Percentiles rank a stretch among this genome's conserved stretches.
Conservation (phyloP, 2,797 vertebrate species). For the Acipenser oxyrinchus region DNA sequence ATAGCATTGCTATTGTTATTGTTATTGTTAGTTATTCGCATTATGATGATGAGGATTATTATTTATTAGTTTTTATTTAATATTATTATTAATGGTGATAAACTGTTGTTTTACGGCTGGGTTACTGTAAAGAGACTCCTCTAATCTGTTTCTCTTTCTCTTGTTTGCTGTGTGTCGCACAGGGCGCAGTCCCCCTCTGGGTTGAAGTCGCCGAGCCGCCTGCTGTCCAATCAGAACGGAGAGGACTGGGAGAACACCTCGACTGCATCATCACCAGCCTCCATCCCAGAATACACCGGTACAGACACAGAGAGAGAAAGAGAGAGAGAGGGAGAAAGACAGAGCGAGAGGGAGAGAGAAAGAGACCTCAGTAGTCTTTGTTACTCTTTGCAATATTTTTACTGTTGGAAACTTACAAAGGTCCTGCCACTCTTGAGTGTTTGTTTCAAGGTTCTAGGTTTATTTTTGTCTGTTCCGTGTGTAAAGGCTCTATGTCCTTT, state of each 20-base stretch:
- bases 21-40: no score
- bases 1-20: background rate
- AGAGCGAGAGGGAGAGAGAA: no score
- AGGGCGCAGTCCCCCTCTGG: slow-evolving; percentile 81
- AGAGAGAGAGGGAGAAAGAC: background rate
- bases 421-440: no score
- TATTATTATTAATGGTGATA: no score
- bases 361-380: no score
- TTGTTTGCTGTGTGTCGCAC: background rate
- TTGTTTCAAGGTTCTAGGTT: background rate
- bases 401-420: no score
- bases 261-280: slow-evolving; percentile 78
- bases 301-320: slow-evolving; percentile 9
- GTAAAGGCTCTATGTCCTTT: no score
- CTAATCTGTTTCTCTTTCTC: background rate
- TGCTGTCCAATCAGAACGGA: slow-evolving; percentile 58
- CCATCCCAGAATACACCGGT: slow-evolving; percentile 90
- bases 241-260: slow-evolving; percentile 87
- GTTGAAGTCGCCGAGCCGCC: slow-evolving; percentile 70
- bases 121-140: no score
- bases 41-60: no score
- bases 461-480: background rate
- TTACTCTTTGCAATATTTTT: no score
- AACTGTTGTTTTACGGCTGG: no score
- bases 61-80: no score